phyloP scores from a whole-genome alignment of 30 jellyfish, hydroid and myxozoan species.

The Clytia hemisphaerica region DNA sequence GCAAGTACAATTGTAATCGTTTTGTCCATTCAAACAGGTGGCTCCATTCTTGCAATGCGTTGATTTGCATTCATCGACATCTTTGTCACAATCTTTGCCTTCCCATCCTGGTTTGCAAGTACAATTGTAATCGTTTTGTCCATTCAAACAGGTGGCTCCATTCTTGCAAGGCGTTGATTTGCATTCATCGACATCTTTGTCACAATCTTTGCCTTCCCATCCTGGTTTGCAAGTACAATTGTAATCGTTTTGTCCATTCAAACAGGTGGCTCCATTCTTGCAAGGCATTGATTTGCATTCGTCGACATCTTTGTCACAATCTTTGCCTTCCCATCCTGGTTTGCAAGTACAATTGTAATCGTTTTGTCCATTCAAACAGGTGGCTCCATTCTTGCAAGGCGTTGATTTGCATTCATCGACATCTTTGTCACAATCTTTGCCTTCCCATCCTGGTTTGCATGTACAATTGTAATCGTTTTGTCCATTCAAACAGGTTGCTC shows the following conservation, averaged over 20 bases:
- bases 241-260: slow-evolving; percentile 30
- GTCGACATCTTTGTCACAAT: slow-evolving; percentile 31
- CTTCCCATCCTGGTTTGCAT: slow-evolving; percentile 35
- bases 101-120: slow-evolving; percentile 43
- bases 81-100: slow-evolving; percentile 41
- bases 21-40: no score
- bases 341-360: slow-evolving; percentile 40
- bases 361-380: slow-evolving; percentile 36
- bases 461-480: slow-evolving; percentile 29
- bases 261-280: no score
- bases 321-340: slow-evolving; percentile 39
- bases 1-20: no score
- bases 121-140: slow-evolving; percentile 29
- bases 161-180: slow-evolving; percentile 34
- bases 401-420: slow-evolving; percentile 35
- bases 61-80: slow-evolving; percentile 44
- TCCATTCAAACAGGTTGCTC: slow-evolving; percentile 47
- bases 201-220: slow-evolving; percentile 36
- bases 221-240: slow-evolving; percentile 42
- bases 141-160: slow-evolving; percentile 38
- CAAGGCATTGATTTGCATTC: no score
- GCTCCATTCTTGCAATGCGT: no score
- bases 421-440: slow-evolving; percentile 25
- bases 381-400: slow-evolving; percentile 42
- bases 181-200: slow-evolving; percentile 42